Evolutionary conservation across 2,797 vertebrate genomes (phyloP), one percentile per base, ranked within the genome.

Genomic region (Crocidura indochinensis): DNA sequence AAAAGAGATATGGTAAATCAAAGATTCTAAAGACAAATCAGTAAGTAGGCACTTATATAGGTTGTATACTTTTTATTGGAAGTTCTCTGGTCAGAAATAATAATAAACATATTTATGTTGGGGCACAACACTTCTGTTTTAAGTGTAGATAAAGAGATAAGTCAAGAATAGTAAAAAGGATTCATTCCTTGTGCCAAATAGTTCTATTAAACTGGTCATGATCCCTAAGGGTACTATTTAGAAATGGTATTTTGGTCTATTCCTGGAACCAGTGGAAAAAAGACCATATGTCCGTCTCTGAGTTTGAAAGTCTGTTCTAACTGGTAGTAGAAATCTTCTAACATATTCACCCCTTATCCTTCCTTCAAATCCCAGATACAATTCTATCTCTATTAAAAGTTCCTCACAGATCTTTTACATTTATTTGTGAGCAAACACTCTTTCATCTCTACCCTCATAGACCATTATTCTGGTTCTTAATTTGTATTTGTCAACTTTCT

Each of bases 351-450:
- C 10, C 12, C 20, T 76, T 22, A 73, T 84, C 12, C 46, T 80
- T 60, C 49, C 85, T 76, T 74, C 46, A 93, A 93, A 94, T 69
- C 12, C 56, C 44, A 84, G 60, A 74, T 72, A 60, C 79, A 92
- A 83, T 83, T 44, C 20, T 17, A 3, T 15, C 4, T 67, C 49
- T 94, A 82, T 20, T 62, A 47, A 51, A 31, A 69, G 79, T 38
- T 11, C 27, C 75, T 51, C 73, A n/a, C 29, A 84, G 49, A 71
- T 67, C 4, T 15, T 53, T 4, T 47, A 20, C 12, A 20, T 68
- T 90, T 49, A 73, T 4, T 20, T 69, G 74, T 27, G 84, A 67
- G 71, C 51, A 49, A 46, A 22, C 69, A 67, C 17, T 8, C 7
- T 71, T 64, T 9, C 19, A 64, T 72, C 46, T 44, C n/a, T 75